A percentile compares a stretch with the other conserved stretches of the same genome.
These are phyloP conservation scores for Caenorhabditis panamensis DNA, from an alignment of 2,888 invertebrate genomes.

Conservation along the genomic window DNA sequence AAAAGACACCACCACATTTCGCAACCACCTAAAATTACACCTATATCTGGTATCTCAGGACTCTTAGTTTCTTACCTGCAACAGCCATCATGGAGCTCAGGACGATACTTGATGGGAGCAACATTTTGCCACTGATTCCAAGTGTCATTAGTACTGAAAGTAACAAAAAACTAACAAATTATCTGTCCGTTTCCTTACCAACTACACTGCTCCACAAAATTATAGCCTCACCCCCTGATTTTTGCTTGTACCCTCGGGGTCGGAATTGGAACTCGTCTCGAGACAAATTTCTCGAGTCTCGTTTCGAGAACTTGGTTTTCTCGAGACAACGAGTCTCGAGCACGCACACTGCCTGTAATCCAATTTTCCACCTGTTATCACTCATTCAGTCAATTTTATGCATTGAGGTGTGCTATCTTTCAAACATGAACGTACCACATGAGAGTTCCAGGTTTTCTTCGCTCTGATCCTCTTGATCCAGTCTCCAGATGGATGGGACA, in stretches of 20 bases:
- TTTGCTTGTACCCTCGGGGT: no score
- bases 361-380: no score
- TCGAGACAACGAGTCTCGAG: no score
- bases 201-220: constrained; percentile 28
- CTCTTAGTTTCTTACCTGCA: constrained; percentile 53
- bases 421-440: not conserved
- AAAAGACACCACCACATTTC: constrained; percentile 70
- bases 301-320: no score
- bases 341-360: no score
- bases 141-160: constrained; percentile 61
- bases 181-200: constrained; percentile 21
- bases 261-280: no score
- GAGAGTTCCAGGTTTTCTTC: constrained; percentile 63
- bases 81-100: constrained; percentile 65
- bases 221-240: no score
- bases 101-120: constrained; percentile 67
- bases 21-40: constrained; percentile 56
- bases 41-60: not conserved
- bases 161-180: not conserved
- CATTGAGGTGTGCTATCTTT: constrained; percentile 57
- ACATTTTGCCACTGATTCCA: constrained; percentile 62
- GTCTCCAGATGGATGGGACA: constrained; percentile 64
- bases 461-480: constrained; percentile 68
- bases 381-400: constrained; percentile 66
- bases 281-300: no score